Conservation (phyloP, 1,140 invertebrate genomes). For the Pollicipes pollicipes region DNA sequence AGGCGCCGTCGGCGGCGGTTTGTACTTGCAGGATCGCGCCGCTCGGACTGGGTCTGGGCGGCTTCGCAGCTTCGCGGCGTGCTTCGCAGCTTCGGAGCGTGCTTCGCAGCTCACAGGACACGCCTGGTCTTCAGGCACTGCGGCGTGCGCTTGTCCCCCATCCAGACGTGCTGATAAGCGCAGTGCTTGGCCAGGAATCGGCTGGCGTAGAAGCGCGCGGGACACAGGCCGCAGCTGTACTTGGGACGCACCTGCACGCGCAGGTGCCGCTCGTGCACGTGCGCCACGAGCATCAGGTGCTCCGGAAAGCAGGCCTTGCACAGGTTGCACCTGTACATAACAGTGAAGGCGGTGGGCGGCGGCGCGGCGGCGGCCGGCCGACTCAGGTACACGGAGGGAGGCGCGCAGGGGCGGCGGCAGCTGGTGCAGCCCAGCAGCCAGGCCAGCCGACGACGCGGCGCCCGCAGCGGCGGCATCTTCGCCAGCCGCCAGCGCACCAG, state of each 20-base stretch:
- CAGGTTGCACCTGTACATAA: not conserved
- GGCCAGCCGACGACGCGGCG: not conserved
- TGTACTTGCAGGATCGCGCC: not conserved
- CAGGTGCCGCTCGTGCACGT: constrained; percentile 3
- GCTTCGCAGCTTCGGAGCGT: too few species aligned
- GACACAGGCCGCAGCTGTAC: constrained; percentile 4
- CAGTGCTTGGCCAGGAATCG: constrained; percentile 1
- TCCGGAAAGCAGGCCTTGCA: not conserved
- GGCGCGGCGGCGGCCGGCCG: not conserved
- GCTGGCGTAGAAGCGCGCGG: constrained; percentile 3
- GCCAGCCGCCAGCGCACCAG: not conserved
- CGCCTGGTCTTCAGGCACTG: not conserved
- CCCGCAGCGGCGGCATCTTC: not conserved
- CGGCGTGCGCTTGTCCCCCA: not conserved
- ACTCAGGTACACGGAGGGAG: not conserved
- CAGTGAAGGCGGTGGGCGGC: not conserved
- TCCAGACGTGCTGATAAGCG: not conserved
- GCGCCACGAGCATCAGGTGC: not conserved
- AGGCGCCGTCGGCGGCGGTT: not conserved
- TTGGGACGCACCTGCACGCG: constrained; percentile 2
- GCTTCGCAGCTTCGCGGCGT: too few species aligned
- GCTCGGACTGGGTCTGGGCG: too few species aligned
- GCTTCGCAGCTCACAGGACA: not conserved
- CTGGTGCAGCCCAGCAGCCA: not conserved
- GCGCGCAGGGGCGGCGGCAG: not conserved